Percentiles rank a stretch among this genome's conserved stretches.
phyloP scores from a whole-genome alignment of 1,140 invertebrate species.

The Atta texana region DNA sequence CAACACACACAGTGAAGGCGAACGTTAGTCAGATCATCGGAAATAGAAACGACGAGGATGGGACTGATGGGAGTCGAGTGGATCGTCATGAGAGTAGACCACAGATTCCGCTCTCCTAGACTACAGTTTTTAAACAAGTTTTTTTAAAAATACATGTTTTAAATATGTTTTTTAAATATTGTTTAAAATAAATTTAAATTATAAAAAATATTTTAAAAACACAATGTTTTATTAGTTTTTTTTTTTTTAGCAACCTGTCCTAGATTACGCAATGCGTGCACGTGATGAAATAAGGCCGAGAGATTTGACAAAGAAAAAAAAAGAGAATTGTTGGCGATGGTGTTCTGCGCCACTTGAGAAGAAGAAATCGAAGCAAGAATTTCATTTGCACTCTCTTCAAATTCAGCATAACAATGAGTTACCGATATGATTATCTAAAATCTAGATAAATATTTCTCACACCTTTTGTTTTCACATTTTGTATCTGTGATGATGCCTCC shows the following conservation, averaged over 20 bases:
- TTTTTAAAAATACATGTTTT: no score
- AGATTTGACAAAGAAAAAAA: not conserved
- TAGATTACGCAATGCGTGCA: constrained; percentile 26
- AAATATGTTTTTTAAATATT: no score
- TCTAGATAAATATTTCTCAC: constrained; percentile 13
- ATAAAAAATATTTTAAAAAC: no score
- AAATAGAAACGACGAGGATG: constrained; percentile 57
- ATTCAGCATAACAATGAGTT: not conserved
- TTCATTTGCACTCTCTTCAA: constrained; percentile 2
- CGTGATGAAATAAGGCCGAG: constrained; percentile 19
- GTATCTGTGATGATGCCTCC: no score
- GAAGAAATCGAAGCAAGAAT: not conserved
- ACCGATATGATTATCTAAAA: no score
- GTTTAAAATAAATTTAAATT: no score
- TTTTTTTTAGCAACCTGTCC: no score
- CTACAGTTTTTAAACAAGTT: no score
- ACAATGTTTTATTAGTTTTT: no score
- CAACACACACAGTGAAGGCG: constrained; percentile 65
- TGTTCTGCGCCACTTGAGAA: not conserved
- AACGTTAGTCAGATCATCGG: constrained; percentile 59
- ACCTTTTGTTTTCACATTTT: not conserved
- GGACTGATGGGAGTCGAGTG: constrained; percentile 43
- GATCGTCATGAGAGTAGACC: not conserved
- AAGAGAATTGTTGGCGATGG: not conserved
- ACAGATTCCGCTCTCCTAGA: constrained; percentile 9